Conservation (phyloP, 2,888 invertebrate genomes). For the Tachina grossa region DNA sequence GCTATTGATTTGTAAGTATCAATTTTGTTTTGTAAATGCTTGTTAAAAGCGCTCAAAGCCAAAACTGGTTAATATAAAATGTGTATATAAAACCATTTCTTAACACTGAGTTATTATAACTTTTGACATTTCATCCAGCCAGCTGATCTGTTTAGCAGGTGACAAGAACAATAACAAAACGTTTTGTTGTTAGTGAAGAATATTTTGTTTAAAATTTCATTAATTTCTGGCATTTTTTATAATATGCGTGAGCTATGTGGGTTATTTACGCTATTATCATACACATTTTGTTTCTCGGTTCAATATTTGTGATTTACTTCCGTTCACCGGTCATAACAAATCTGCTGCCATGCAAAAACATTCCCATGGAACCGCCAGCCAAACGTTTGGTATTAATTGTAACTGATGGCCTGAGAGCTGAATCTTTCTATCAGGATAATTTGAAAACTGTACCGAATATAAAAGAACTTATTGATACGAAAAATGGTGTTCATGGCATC, state of each 20-base stretch:
- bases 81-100: neutral
- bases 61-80: no score
- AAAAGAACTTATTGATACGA: conserved; percentile 75
- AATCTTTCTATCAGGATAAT: conserved; percentile 86
- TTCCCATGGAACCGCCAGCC: conserved; percentile 83
- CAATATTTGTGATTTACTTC: conserved; percentile 97
- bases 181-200: no score
- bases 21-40: no score
- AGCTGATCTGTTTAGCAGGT: neutral
- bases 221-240: neutral
- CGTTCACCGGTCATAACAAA: conserved; percentile 91
- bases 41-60: no score
- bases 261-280: conserved; percentile 84
- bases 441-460: conserved; percentile 79
- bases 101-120: conserved; percentile 6
- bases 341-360: conserved; percentile 73
- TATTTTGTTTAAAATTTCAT: neutral
- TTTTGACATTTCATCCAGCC: neutral
- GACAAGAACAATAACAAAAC: neutral
- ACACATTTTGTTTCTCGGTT: conserved; percentile 90
- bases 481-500: conserved; percentile 86
- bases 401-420: conserved; percentile 95
- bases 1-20: no score
- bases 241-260: conserved; percentile 76
- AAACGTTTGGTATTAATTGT: conserved; percentile 93